A percentile compares a stretch with the other conserved stretches of the same genome.
Conservation (phyloP, 2,113 vertebrate species). For the Notothenia coriiceps region DNA sequence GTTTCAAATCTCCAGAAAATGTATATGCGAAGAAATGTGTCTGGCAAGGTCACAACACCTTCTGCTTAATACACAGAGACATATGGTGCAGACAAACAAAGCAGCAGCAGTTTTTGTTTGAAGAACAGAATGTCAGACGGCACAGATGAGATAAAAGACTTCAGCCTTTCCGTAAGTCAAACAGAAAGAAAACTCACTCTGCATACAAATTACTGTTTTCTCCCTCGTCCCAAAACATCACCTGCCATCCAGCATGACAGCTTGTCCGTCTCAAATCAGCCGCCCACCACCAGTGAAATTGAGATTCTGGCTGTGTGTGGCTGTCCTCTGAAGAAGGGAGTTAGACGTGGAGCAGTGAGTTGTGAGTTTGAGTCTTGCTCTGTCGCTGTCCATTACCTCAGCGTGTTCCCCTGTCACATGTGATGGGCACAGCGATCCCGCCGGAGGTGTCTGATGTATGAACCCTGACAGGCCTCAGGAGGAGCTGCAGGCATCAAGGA, state of each 20-base stretch:
- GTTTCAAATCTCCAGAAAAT: too few species aligned
- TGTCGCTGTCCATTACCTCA: constrained; percentile 48
- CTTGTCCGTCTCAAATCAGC: constrained; percentile 18
- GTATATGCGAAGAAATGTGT: neutral
- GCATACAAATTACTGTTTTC: neutral
- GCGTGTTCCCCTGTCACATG: constrained; percentile 32
- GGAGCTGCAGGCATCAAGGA: constrained; percentile 35
- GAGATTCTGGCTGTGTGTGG: constrained; percentile 11
- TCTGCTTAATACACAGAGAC: neutral
- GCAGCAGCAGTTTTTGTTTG: neutral
- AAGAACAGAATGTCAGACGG: neutral
- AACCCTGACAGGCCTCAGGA: constrained; percentile 45
- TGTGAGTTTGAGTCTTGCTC: constrained; percentile 12
- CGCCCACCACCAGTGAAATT: neutral
- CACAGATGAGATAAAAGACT: constrained; percentile 10
- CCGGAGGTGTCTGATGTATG: constrained; percentile 42
- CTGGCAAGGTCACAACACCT: neutral
- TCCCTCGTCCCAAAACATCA: neutral
- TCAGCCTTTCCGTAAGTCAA: neutral
- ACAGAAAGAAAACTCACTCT: neutral
- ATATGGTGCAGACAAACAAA: neutral
- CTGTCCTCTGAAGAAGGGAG: neutral
- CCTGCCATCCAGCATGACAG: constrained; percentile 14
- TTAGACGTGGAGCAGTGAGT: neutral
- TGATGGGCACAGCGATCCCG: neutral